Base-by-base conservation (phyloP, 2,113 vertebrate species). In the Baryphthengus martii region DNA sequence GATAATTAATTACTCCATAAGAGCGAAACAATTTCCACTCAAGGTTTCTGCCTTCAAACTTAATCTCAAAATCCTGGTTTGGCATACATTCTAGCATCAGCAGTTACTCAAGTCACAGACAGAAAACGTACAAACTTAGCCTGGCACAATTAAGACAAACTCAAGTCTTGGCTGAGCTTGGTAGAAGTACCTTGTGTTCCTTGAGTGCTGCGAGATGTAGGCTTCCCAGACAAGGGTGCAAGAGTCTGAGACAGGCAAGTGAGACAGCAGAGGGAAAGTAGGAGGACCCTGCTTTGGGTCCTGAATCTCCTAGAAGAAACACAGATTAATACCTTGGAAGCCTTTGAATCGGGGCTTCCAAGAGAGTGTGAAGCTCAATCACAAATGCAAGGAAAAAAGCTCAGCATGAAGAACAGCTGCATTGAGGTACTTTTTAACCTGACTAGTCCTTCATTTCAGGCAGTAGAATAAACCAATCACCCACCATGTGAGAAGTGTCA, bases 321-420 rank as follows among this genome's bases (percentile, higher is more conserved):
- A 47, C 0, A 0, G 3, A 6, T 61, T 61, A 40, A 63, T 25
- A 3, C 11, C 5, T 50, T 82, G 20, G 37, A 86, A 86, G 35
- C 21, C 29, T 81, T 67, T 75, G 35, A 8, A 28, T 10, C 74
- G 11, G 6, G 5, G 3, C 20, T 59, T 81, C 53, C 63, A 88
- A 39, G 13, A 39, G 4, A 47, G 1, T 33, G 8, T 58, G 39
- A 73, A 80, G 45, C 73, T 3, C 76, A 26, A 90, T 42, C 23
- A 67, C 39, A 83, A 79, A 61, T 6, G 4, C 4, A 52, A 75
- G 21, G 17, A 72, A 89, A 84, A 85, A 59, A 39, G 19, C 10
- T 31, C 18, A 29, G 28, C 31, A 29, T 58, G 59, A 79, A 72
- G 6, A 50, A 50, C 26, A 52, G 29, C 2, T 31, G 4, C 5